These are phyloP conservation scores for Leptura quadrifasciata DNA, from an alignment of 2,888 invertebrate genomes.

Conservation along the genomic window DNA sequence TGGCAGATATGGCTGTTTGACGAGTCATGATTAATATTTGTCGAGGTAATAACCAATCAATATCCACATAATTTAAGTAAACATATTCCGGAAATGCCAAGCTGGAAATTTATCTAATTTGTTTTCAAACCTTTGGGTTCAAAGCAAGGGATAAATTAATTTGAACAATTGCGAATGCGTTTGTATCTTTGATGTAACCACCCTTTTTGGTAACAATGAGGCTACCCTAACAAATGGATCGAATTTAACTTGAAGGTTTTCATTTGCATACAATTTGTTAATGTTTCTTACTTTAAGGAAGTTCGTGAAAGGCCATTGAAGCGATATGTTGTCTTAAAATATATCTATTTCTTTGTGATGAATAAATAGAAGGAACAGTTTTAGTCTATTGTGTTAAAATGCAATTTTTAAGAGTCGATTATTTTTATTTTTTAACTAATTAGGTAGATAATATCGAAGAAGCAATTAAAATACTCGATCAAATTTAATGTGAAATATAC, in stretches of 20 bases:
- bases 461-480: too few species aligned
- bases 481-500: too few species aligned
- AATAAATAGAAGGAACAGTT: too few species aligned
- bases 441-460: too few species aligned
- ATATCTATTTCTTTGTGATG: background rate
- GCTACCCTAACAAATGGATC: constrained; percentile 34
- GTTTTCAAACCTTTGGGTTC: constrained; percentile 36
- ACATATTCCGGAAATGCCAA: constrained; percentile 27
- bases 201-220: constrained; percentile 35
- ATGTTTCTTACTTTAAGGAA: constrained; percentile 15
- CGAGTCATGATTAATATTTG: constrained; percentile 22
- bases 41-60: constrained; percentile 27
- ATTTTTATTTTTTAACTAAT: too few species aligned
- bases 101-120: constrained; percentile 35
- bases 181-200: constrained; percentile 42
- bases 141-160: constrained; percentile 41
- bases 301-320: background rate
- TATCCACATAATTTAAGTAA: constrained; percentile 33
- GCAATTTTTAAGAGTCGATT: too few species aligned
- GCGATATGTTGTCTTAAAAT: constrained; percentile 20
- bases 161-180: constrained; percentile 31
- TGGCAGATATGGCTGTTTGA: constrained; percentile 3
- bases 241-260: constrained; percentile 33
- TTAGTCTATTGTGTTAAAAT: too few species aligned
- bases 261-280: constrained; percentile 40